These are phyloP conservation scores for Synchiropus splendidus DNA, from an alignment of 2,113 vertebrate genomes.

Conservation along the genomic window DNA sequence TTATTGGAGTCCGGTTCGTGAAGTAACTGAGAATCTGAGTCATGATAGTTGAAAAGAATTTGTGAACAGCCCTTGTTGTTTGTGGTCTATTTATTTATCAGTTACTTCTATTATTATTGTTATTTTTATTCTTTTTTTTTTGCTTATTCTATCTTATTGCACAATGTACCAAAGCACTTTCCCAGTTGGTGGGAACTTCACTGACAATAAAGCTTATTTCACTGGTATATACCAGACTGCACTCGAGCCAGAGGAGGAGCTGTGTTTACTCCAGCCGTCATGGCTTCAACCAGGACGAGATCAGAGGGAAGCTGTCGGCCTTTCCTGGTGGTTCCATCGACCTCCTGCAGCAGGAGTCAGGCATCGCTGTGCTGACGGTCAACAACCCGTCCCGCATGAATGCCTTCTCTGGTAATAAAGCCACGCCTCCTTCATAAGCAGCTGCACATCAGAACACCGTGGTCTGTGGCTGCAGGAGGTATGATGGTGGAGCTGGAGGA, in stretches of 20 bases:
- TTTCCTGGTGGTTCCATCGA: constrained; percentile 82
- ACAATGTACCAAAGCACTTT: too few species aligned
- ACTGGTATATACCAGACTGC: too few species aligned
- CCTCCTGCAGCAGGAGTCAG: constrained; percentile 73
- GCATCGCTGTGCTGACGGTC: constrained; percentile 80
- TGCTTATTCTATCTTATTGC: too few species aligned
- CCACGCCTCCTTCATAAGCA: too few species aligned
- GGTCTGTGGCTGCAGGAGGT: constrained; percentile 61
- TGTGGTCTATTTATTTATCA: too few species aligned
- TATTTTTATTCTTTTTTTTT: neutral
- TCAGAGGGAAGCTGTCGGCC: constrained; percentile 70
- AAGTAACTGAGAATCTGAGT: too few species aligned
- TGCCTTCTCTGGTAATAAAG: constrained; percentile 82
- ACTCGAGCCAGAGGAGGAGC: constrained; percentile 38
- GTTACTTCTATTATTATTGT: too few species aligned
- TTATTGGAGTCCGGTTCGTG: too few species aligned
- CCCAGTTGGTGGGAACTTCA: neutral
- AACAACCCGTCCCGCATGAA: constrained; percentile 87
- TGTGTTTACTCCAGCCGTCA: constrained; percentile 60
- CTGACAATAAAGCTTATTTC: constrained; percentile 19
- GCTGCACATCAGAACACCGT: too few species aligned
- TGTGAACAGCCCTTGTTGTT: too few species aligned
- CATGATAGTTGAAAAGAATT: too few species aligned
- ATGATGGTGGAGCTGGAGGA: constrained; percentile 93
- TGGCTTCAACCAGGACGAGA: constrained; percentile 67